Evolutionary conservation across 2,888 invertebrate species (phyloP), one percentile per base, ranked within the genome.

Genomic region (Neria commutata): DNA sequence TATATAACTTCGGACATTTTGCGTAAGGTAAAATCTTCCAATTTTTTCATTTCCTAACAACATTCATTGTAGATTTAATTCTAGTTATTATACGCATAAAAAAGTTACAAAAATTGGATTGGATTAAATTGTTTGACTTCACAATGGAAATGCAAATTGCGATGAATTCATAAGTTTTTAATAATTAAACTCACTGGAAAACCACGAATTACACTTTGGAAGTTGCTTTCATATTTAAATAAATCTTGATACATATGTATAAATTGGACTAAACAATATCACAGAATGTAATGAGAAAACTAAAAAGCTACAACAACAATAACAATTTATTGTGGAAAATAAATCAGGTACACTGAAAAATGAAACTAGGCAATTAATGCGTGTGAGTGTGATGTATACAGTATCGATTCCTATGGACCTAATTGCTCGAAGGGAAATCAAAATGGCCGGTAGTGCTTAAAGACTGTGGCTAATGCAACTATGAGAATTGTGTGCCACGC

Each of bases 401-500:
- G 16, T 17, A 26, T 8, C 6, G n/a, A 37, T 37, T 37, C 4
- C 16, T n/a, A 14, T 37, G n/a, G 37, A 37, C 5, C 24, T 24
- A 23, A 24, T 24, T 24, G 3, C 23, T 47, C 42, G 25, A 23
- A 10, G 3, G 6, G 17, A 23, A 37, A 57, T 57, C 46, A 59
- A 58, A 60, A 58, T 37, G 53, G 49, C 53, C 51, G 56, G 1
- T 54, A 34, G 34, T 56, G 60, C 19, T 40, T 65, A 6, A 53
- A 26, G 47, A 56, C 34, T 17, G 66, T 58, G 37, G 64, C 59
- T 34, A 65, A 47, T 54, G 56, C 56, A n/a, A 69, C 33, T 23
- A 67, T 55, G 33, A 65, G 53, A 29, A 62, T 47, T 14, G 58
- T 29, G 5, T 58, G 58, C 42, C 60, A 60, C 17, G 51, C 49